Evolutionary conservation across 2,113 vertebrate species (phyloP), one percentile per base, ranked within the genome.

Genomic region (Loxodonta africana): DNA sequence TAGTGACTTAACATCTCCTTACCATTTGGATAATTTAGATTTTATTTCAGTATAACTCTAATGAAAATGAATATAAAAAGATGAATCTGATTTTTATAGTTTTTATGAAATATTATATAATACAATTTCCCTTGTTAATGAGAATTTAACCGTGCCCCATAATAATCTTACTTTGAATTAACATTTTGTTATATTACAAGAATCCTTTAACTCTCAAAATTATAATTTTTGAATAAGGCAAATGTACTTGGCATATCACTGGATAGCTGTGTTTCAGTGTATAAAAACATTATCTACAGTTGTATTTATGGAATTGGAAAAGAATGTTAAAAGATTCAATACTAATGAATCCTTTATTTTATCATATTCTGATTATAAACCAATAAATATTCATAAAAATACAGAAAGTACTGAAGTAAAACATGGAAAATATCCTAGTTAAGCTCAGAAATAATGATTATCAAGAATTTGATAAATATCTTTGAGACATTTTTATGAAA

Each of bases 311-410:
- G 20, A 18, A 94, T 88, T 77, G 8, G 82, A 98, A 18, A 51
- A 60, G 18, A 81, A 33, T 96, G 62, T 46, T 93, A 30, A 80
- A 87, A 44, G 21, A 83, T 97, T 97, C 48, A 91, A 17, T 73
- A 94, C 83, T 77, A 33, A 65, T 89, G 33, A 9, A 77, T 73
- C 65, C 51, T 91, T 65, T 76, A 17, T 90, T 57, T 91, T 73
- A 46, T 71, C 87, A 62, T 51, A 1, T 60, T 94, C 57, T 88
- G 30, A 88, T 73, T 88, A 80, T 83, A 88, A 78, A 87, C 26
- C 2, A 83, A 30, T 71, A 93, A 63, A 5, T 44, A 93, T 63
- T 74, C 41, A 51, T 91, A 93, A 83, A 93, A 83, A 44, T 89
- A 11, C 23, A 80, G 20, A 81, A 96, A 91, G 76, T 30, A 8